These are phyloP conservation scores for Sipunculus nudus DNA, from an alignment of 2,888 invertebrate species.

Conservation along the genomic window DNA sequence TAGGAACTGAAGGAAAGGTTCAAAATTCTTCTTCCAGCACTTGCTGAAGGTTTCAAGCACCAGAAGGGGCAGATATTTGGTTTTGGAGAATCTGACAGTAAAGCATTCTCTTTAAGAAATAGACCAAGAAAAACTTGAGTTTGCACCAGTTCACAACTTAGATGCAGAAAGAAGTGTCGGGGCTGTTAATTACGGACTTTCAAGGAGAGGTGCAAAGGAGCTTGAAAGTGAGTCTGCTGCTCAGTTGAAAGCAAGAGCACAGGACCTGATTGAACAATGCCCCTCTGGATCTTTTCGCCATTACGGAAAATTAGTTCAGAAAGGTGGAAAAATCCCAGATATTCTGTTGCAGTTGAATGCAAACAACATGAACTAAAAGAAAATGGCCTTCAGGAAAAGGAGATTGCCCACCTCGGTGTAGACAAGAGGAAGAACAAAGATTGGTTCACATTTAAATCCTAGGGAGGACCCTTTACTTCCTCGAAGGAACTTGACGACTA, in stretches of 20 bases:
- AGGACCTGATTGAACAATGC: slow-evolving; percentile 3
- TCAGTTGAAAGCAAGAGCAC: slow-evolving; percentile 6
- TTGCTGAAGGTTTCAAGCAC: neutral
- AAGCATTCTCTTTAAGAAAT: neutral
- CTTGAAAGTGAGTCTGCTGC: slow-evolving; percentile 1
- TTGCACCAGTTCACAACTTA: slow-evolving; percentile 8
- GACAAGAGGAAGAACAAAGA: neutral
- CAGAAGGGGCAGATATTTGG: slow-evolving; percentile 7
- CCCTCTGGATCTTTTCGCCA: neutral
- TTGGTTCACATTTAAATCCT: neutral
- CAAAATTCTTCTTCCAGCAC: neutral
- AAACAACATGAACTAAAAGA: neutral
- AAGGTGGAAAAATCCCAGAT: neutral
- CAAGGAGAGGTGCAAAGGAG: slow-evolving; percentile 3
- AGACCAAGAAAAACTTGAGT: slow-evolving; percentile 4
- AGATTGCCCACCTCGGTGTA: no score
- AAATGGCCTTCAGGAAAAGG: no score
- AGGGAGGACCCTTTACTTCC: slow-evolving; percentile 11
- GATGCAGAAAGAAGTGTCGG: slow-evolving; percentile 11
- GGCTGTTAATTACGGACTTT: slow-evolving; percentile 7
- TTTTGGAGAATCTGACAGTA: neutral
- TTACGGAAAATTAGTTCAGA: neutral
- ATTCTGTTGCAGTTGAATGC: neutral
- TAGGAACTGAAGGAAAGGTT: neutral
- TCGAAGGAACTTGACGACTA: no score